Base-by-base conservation (phyloP, 2,888 invertebrate genomes). In the Tenthredo mesomela region DNA sequence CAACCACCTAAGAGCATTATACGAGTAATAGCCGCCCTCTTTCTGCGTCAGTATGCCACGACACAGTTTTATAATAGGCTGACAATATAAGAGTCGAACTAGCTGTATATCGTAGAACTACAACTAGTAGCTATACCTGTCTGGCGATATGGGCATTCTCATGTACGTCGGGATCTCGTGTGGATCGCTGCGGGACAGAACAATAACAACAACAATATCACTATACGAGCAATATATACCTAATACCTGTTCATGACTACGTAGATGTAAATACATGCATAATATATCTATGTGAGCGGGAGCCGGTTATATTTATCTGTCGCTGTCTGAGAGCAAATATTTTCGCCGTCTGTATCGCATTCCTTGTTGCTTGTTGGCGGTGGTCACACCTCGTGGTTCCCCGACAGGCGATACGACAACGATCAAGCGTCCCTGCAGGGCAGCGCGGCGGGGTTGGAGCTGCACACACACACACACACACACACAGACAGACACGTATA, bases 221-320 rank as follows among this genome's bases (percentile, higher is more conserved):
- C 15, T 4, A 18, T 18, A 25, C 33, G 71, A 6, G 21, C 9
- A 25, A 21, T 25, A 21, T 43, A 43, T 21, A 71, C 37, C 18
- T 37, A n/a, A 37, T 71, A 18, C 9, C 18, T 37, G 6, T 15
- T 21, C 9, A 73, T 21, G 15, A 5, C 12, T 73, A 73, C 40
- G 71, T n/a, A n/a, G 21, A 71, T 33, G 29, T 10, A 4, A 43
- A 2, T 43, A 1, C 21, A 61, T 21, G 61, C 43, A 73, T 43
- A 43, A 73, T 73, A 40, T n/a, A 43, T 73, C 71, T 40, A 43
- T 73, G 43, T 43, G 21, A 43, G 25, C 73, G 73, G 29, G 12
- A 54, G 77, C 73, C 73, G 71, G 84, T 84, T 75, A 61, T 84
- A 84, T 77, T 84, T 84, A 40, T 84, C 75, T 73, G 43, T 75